Evolutionary conservation across 2,888 invertebrate species (phyloP), one percentile per base, ranked within the genome.

Genomic region (Chalcosyrphus nemorum): DNA sequence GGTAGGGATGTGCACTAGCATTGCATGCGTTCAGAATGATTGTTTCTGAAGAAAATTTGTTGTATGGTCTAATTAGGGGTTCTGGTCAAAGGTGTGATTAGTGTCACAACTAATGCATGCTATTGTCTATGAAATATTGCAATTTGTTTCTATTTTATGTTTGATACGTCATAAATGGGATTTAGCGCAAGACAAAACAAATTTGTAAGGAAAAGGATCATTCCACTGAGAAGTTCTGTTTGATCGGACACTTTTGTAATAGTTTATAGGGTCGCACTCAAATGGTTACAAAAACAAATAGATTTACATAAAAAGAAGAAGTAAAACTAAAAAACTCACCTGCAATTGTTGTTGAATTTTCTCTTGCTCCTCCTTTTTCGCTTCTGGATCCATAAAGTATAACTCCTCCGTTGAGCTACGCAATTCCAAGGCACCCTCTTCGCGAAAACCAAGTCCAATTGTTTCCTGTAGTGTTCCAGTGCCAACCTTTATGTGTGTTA

Each of bases 361-460:
- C 19, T 90, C 90, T 86, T 92, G 91, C 86, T 92, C 91, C 87
- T 91, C 90, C 87, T 89, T 90, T 89, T 91, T 89, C 86, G 92
- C 89, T 89, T 91, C 87, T 41, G 93, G 93, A 91, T 97, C 96
- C 88, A 96, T 94, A 89, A 96, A 95, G 87, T 96, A 96, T 84
- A 97, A 93, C 92, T 97, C 97, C 91, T 97, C 97, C 11, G 97
- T 97, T 84, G 97, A 97, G 72, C 96, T 96, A 87, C 97, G 94
- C 87, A 97, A 91, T 89, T 97, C 97, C 76, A 95, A 93, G n/a
- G 96, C 95, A 88, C 96, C 97, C 91, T 96, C 96, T 89, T 95
- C 94, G 70, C 93, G 93, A 90, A 94, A 94, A 78, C 94, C 94
- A 84, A 93, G 92, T 66, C 90, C 91, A 87, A 92, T 91, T 86